phyloP scores from a whole-genome alignment of 2,797 vertebrate species.

The Enteromius viviparus region DNA sequence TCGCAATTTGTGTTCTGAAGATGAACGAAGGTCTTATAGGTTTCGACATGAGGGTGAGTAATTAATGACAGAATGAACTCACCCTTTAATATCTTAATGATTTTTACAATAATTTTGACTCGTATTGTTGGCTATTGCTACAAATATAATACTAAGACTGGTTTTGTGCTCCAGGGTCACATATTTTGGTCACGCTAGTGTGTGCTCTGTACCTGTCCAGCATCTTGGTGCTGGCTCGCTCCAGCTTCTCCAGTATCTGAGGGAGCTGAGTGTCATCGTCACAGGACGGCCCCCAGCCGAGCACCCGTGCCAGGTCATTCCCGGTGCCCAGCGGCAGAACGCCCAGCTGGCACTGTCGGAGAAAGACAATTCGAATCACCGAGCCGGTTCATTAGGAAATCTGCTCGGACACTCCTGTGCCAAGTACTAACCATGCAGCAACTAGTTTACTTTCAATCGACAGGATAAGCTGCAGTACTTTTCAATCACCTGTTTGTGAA shows the following conservation, averaged over 20 bases:
- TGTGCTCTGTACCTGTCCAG: slow-evolving; percentile 84
- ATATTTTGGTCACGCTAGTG: not conserved
- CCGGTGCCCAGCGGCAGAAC: slow-evolving; percentile 94
- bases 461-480: not conserved
- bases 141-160: not conserved
- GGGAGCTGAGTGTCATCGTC: slow-evolving; percentile 97
- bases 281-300: slow-evolving; percentile 96
- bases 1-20: no score
- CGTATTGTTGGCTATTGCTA: no score
- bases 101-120: no score
- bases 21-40: no score
- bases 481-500: slow-evolving; percentile 90
- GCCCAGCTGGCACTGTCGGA: slow-evolving; percentile 92
- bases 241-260: slow-evolving; percentile 96
- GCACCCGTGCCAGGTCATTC: slow-evolving; percentile 94
- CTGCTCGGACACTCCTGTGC: slow-evolving; percentile 14
- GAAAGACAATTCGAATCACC: slow-evolving; percentile 44
- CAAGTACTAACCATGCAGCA: not conserved
- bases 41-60: no score
- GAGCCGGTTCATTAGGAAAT: not conserved
- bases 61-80: no score
- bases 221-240: slow-evolving; percentile 98
- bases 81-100: no score
- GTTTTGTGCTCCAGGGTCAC: slow-evolving; percentile 8
- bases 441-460: not conserved